These are phyloP conservation scores for Riparia riparia DNA, from an alignment of 2,113 vertebrate species.

Conservation along the genomic window DNA sequence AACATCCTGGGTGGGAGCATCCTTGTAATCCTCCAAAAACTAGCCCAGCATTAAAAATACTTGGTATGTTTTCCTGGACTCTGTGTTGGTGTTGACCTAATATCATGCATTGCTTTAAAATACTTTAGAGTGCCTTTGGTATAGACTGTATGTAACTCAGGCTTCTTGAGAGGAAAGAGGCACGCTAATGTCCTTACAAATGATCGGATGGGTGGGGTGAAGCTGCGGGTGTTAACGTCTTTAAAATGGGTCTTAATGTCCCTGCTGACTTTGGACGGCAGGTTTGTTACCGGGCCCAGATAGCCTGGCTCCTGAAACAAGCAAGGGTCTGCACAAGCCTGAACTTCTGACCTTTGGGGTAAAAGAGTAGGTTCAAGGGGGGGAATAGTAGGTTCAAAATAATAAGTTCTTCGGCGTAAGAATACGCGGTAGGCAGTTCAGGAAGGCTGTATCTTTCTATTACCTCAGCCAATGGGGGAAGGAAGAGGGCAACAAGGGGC, in stretches of 20 bases:
- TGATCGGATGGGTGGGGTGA: background rate
- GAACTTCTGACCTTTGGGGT: background rate
- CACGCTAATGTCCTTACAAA: background rate
- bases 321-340: background rate
- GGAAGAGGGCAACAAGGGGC: background rate
- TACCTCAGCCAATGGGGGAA: background rate
- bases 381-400: too few species aligned
- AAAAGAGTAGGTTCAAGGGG: background rate
- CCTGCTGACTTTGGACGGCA: background rate
- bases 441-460: background rate
- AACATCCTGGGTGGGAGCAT: background rate
- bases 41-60: background rate
- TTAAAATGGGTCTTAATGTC: background rate
- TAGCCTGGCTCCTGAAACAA: background rate
- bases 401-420: too few species aligned
- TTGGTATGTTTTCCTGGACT: background rate
- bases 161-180: background rate
- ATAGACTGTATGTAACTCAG: background rate
- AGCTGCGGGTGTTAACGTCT: background rate
- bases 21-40: background rate
- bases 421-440: too few species aligned
- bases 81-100: fast-evolving
- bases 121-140: background rate
- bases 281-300: background rate
- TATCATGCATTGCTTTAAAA: background rate